Conservation (phyloP, 2,113 vertebrate species). For the Rhegmatorhina hoffmannsi region DNA sequence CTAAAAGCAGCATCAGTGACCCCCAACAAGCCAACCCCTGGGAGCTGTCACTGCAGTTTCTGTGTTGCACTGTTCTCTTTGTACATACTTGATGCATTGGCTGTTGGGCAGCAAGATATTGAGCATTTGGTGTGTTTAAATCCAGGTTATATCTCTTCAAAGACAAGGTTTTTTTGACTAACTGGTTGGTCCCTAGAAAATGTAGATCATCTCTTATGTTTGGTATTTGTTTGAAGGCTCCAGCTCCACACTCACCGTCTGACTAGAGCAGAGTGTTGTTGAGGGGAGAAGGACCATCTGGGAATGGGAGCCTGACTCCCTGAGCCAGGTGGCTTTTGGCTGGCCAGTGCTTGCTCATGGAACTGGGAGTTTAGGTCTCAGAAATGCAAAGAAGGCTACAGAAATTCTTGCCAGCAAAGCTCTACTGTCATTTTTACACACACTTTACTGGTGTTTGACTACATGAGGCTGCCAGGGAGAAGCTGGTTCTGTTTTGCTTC, state of each 20-base stretch:
- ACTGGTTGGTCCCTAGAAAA: neutral
- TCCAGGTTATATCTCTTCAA: neutral
- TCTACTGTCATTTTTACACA: neutral
- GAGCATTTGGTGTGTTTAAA: neutral
- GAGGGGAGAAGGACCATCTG: neutral
- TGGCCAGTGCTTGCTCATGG: rapidly evolving
- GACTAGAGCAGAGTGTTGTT: neutral
- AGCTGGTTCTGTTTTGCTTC: neutral
- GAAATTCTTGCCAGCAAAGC: neutral
- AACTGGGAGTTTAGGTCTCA: neutral
- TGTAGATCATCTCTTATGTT: rapidly evolving
- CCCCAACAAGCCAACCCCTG: rapidly evolving
- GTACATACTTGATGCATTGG: rapidly evolving
- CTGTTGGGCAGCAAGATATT: neutral
- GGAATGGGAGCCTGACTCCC: rapidly evolving
- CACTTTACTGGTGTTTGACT: rapidly evolving
- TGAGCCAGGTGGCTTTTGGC: neutral
- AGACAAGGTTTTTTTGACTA: neutral
- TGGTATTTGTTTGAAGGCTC: neutral
- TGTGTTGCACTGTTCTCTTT: neutral
- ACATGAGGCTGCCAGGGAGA: neutral
- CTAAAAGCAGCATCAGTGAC: rapidly evolving
- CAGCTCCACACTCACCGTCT: rapidly evolving
- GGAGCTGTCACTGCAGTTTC: neutral
- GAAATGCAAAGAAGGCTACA: neutral